Evolutionary conservation across 2,113 vertebrate species (phyloP).

Genomic region (Trachemys scripta): DNA sequence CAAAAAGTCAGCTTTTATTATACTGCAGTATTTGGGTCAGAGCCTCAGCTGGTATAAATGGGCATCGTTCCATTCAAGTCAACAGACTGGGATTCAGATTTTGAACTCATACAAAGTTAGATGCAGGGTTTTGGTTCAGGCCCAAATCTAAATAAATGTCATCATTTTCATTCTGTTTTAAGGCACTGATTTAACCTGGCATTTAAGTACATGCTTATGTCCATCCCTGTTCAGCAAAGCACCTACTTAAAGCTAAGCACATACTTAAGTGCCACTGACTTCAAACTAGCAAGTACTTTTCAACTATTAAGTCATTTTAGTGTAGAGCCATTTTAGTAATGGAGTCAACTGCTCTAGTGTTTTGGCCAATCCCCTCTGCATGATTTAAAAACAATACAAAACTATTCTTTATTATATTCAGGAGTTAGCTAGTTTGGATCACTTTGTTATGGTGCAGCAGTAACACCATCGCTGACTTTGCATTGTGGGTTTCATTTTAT

Average conservation of each 20-base stretch:
- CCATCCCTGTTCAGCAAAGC: background rate
- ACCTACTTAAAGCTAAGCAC: background rate
- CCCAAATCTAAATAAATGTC: background rate
- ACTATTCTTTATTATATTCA: background rate
- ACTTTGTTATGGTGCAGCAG: accelerated
- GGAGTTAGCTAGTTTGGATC: accelerated
- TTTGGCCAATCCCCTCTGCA: background rate
- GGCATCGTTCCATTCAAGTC: background rate
- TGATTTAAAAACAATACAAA: background rate
- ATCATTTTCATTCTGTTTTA: background rate
- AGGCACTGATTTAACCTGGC: background rate
- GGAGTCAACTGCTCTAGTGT: background rate
- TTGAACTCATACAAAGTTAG: background rate
- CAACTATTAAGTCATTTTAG: background rate
- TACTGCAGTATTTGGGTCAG: accelerated
- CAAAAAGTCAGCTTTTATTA: background rate
- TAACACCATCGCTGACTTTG: background rate
- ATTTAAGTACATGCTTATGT: background rate
- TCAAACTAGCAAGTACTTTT: background rate
- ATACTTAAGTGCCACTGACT: background rate
- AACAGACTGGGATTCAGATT: background rate
- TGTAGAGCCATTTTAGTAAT: background rate
- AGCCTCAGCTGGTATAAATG: background rate
- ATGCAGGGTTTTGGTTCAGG: background rate
- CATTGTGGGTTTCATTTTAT: background rate